Conservation (phyloP, 1,140 invertebrate genomes). For the Drosophila funebris region DNA sequence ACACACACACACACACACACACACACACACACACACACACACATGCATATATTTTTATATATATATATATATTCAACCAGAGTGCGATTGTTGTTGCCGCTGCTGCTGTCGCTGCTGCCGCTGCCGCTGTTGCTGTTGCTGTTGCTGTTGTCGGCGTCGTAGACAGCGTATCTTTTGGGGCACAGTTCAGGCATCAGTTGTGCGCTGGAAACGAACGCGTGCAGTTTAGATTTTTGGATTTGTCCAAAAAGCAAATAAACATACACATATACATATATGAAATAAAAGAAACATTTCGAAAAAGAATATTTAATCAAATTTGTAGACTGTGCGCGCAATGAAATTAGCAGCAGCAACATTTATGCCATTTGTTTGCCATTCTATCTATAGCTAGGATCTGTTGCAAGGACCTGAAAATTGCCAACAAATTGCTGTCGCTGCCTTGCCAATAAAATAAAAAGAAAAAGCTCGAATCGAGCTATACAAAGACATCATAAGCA, state of each 20-base stretch:
- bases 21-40: neutral
- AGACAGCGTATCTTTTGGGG: conserved; percentile 47
- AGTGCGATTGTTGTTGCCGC: conserved; percentile 38
- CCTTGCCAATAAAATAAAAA: conserved; percentile 52
- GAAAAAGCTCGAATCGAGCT: conserved; percentile 7
- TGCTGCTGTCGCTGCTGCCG: conserved; percentile 16
- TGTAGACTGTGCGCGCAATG: conserved; percentile 13
- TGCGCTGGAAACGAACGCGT: conserved; percentile 66
- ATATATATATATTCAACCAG: too few species aligned
- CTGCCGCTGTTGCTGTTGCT: conserved; percentile 6
- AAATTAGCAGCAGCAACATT: conserved; percentile 43
- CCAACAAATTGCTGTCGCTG: conserved; percentile 40
- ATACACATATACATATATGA: neutral
- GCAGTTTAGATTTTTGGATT: conserved; percentile 65
- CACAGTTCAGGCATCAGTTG: conserved; percentile 64
- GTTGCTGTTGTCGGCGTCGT: conserved; percentile 44
- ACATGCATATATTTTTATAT: neutral
- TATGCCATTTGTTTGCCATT: conserved; percentile 1
- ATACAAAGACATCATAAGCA: conserved; percentile 50
- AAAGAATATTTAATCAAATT: conserved; percentile 29
- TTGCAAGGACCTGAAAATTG: conserved; percentile 8
- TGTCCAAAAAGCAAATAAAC: conserved; percentile 17
- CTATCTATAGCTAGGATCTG: conserved; percentile 1
- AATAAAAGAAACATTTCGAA: neutral
- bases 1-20: neutral